Evolutionary conservation across 2,888 invertebrate genomes (phyloP).

Genomic region (Escarpia spicata): DNA sequence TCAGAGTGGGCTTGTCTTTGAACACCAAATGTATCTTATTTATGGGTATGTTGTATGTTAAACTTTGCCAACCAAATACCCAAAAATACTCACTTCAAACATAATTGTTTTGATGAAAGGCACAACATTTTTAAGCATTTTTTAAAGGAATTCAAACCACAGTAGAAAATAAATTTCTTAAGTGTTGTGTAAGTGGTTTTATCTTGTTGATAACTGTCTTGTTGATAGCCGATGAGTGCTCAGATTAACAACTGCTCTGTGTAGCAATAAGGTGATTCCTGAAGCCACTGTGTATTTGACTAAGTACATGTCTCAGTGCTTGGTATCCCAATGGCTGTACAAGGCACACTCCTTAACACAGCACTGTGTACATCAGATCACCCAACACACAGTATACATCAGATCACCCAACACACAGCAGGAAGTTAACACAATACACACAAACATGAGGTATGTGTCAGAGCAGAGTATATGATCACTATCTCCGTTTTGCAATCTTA

Average conservation of each 20-base stretch:
- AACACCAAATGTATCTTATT: too few relatives aligned
- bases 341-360: neutral
- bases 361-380: too few relatives aligned
- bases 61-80: neutral
- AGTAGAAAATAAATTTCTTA: neutral
- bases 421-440: neutral
- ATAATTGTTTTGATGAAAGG: neutral
- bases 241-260: neutral
- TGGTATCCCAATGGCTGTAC: neutral
- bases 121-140: too few relatives aligned
- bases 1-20: neutral
- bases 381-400: neutral
- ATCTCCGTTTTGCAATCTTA: neutral
- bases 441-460: neutral
- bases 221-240: neutral
- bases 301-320: neutral
- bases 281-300: neutral
- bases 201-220: too few relatives aligned
- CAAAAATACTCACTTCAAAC: neutral
- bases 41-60: neutral
- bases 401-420: neutral
- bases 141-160: neutral
- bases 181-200: neutral
- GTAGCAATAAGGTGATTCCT: neutral
- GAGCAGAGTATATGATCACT: neutral